Conservation (phyloP, 1,140 invertebrate genomes). For the Holotrichia oblita region DNA sequence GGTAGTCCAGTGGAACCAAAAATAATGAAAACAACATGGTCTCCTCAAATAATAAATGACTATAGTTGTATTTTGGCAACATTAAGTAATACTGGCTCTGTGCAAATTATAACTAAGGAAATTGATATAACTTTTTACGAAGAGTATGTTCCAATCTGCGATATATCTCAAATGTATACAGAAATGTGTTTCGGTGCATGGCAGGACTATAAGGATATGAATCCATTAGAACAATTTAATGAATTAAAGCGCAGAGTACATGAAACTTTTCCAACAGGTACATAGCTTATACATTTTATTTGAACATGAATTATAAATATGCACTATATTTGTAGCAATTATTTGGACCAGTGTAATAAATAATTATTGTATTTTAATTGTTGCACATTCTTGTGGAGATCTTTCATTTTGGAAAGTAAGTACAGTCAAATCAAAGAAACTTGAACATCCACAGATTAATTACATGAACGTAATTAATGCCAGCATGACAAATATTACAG, state of each 20-base stretch:
- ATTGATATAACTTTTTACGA: constrained; percentile 45
- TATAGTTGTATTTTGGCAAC: constrained; percentile 47
- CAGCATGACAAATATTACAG: constrained; percentile 44
- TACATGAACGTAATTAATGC: constrained; percentile 46
- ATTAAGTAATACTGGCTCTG: constrained; percentile 49
- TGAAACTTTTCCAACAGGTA: constrained; percentile 46
- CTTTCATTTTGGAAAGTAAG: constrained; percentile 51
- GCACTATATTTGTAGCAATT: constrained; percentile 47
- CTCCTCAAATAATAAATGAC: constrained; percentile 45
- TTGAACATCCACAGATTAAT: constrained; percentile 18
- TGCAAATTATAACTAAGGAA: constrained; percentile 48
- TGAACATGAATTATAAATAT: not conserved
- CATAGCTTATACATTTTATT: not conserved
- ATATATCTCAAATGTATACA: constrained; percentile 49
- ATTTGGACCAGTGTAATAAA: constrained; percentile 49
- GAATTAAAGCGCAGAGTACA: constrained; percentile 51
- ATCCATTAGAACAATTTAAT: constrained; percentile 40
- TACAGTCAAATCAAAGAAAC: constrained; percentile 23
- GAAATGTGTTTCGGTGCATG: constrained; percentile 44
- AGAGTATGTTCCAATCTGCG: constrained; percentile 46
- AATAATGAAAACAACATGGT: constrained; percentile 47
- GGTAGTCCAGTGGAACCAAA: constrained; percentile 38
- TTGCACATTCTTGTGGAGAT: constrained; percentile 50
- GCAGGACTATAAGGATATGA: constrained; percentile 41
- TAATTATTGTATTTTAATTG: constrained; percentile 48